Conservation (phyloP, 1,140 invertebrate species). For the Panagrolaimus sp. region DNA sequence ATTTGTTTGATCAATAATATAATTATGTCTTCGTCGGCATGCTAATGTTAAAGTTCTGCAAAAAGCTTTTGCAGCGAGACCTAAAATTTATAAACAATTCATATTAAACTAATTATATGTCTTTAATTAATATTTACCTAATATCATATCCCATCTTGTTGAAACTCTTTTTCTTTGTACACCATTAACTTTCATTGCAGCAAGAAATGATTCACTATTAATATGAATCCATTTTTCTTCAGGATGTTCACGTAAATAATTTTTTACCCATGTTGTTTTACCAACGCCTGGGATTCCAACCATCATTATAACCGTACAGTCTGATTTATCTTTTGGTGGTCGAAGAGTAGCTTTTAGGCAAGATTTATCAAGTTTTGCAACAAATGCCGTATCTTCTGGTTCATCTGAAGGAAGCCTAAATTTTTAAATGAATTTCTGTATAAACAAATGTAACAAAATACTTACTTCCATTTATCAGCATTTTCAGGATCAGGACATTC, state of each 20-base stretch:
- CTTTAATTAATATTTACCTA: neutral
- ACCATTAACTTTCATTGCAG: conserved; percentile 51
- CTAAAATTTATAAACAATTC: conserved; percentile 23
- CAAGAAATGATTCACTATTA: conserved; percentile 43
- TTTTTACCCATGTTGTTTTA: conserved; percentile 49
- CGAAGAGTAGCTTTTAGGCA: conserved; percentile 12
- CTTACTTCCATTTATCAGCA: conserved; percentile 24
- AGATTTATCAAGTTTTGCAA: conserved; percentile 22
- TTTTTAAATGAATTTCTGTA: neutral
- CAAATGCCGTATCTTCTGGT: conserved; percentile 17
- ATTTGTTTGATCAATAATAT: conserved; percentile 56
- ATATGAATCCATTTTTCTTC: conserved; percentile 52
- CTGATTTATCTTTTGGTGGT: conserved; percentile 32
- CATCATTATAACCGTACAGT: conserved; percentile 55
- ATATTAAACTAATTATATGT: neutral
- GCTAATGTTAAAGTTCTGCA: conserved; percentile 41
- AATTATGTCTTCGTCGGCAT: conserved; percentile 53
- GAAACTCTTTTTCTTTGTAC: conserved; percentile 45
- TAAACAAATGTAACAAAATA: conserved; percentile 11
- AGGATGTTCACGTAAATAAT: conserved; percentile 53
- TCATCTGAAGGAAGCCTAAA: conserved; percentile 15
- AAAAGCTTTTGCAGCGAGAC: conserved; percentile 51
- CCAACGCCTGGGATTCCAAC: conserved; percentile 40
- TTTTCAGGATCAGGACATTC: conserved; percentile 26
- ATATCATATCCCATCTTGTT: conserved; percentile 53